phyloP scores from a whole-genome alignment of 2,113 vertebrate species.

The Fulmarus glacialis region DNA sequence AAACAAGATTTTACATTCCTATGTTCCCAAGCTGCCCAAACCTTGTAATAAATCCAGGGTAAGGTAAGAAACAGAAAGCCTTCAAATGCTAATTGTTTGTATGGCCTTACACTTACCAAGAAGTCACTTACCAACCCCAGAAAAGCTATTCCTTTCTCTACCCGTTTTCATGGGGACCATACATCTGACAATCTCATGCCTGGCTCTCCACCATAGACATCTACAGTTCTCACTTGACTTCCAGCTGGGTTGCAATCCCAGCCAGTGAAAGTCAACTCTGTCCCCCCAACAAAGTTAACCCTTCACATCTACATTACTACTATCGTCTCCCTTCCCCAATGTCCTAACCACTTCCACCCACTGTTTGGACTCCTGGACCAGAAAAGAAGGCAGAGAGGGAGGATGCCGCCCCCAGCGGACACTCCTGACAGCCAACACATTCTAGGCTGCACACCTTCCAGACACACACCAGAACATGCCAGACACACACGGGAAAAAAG shows the following conservation, averaged over 20 bases:
- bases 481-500: neutral
- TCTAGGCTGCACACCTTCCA: neutral
- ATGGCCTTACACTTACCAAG: neutral
- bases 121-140: neutral
- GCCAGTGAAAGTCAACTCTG: neutral
- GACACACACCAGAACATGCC: neutral
- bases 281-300: neutral
- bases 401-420: neutral
- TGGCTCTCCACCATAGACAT: neutral
- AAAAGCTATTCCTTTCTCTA: neutral
- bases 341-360: neutral
- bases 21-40: neutral
- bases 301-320: accelerated
- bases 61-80: neutral
- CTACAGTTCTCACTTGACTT: neutral
- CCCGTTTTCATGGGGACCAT: neutral
- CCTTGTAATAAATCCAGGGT: neutral
- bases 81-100: neutral
- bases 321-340: neutral
- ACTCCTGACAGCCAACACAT: neutral
- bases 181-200: neutral
- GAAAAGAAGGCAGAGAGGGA: neutral
- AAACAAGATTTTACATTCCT: neutral
- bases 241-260: neutral
- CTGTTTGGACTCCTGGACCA: neutral